Conservation (phyloP, 2,888 invertebrate genomes). For the Campoplex nolae region DNA sequence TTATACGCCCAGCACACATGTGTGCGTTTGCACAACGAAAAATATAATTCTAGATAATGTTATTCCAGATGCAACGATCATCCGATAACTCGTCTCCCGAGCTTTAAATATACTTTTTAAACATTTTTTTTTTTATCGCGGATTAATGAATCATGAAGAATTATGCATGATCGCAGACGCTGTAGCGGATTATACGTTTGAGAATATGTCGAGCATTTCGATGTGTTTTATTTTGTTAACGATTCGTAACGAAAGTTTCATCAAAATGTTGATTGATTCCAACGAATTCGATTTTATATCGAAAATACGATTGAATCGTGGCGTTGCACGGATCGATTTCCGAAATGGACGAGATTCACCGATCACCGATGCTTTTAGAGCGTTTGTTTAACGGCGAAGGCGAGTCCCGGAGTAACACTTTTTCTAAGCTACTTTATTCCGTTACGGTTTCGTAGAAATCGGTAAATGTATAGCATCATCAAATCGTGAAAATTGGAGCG, state of each 20-base stretch:
- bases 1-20: neutral
- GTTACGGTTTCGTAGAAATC: slow-evolving; percentile 13
- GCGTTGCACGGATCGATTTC: too few relatives aligned
- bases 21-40: neutral
- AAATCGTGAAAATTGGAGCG: slow-evolving; percentile 22
- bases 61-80: slow-evolving; percentile 28
- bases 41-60: slow-evolving; percentile 33
- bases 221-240: neutral
- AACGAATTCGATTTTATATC: too few relatives aligned
- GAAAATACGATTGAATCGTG: too few relatives aligned
- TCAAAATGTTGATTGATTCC: neutral
- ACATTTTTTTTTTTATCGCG: too few relatives aligned
- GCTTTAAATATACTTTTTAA: slow-evolving; percentile 5
- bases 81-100: neutral
- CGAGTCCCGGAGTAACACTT: neutral
- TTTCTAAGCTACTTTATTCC: neutral
- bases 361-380: too few relatives aligned
- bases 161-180: neutral
- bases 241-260: neutral
- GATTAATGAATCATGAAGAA: neutral
- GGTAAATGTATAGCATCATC: neutral
- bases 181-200: neutral
- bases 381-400: too few relatives aligned
- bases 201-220: neutral
- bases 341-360: too few relatives aligned